Conservation (phyloP, 1,140 invertebrate genomes). For the Papilio dardanus region DNA sequence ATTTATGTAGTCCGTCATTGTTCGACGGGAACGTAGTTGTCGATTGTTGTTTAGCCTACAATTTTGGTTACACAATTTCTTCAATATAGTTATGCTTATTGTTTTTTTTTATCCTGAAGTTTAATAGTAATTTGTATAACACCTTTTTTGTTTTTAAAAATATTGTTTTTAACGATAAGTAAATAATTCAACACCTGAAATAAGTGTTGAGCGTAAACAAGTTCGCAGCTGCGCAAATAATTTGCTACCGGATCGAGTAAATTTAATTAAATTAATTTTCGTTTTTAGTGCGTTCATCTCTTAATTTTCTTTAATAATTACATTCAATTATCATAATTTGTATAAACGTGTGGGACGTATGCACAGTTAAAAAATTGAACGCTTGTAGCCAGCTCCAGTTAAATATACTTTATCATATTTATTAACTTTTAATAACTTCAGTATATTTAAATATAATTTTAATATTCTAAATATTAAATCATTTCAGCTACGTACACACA, state of each 20-base stretch:
- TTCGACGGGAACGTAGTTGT: not conserved
- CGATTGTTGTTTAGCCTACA: too few relatives aligned
- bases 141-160: not conserved
- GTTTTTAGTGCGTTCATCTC: not conserved
- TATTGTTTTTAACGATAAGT: not conserved
- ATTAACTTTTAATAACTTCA: not conserved
- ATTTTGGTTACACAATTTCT: too few relatives aligned
- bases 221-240: conserved; percentile 14
- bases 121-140: too few relatives aligned
- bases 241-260: not conserved
- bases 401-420: too few relatives aligned
- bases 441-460: not conserved
- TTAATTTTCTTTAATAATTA: not conserved
- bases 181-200: conserved; percentile 2
- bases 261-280: conserved; percentile 16
- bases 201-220: conserved; percentile 7
- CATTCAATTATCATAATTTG: not conserved
- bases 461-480: not conserved
- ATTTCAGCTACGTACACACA: not conserved
- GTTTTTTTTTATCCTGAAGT: too few relatives aligned
- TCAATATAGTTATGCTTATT: too few relatives aligned
- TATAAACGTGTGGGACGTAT: too few relatives aligned
- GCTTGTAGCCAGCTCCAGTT: too few relatives aligned
- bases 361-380: too few relatives aligned
- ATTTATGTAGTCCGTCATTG: not conserved